These are phyloP conservation scores for Sinocyclocheilus rhinocerous DNA, from an alignment of 2,113 vertebrate species.

Conservation along the genomic window DNA sequence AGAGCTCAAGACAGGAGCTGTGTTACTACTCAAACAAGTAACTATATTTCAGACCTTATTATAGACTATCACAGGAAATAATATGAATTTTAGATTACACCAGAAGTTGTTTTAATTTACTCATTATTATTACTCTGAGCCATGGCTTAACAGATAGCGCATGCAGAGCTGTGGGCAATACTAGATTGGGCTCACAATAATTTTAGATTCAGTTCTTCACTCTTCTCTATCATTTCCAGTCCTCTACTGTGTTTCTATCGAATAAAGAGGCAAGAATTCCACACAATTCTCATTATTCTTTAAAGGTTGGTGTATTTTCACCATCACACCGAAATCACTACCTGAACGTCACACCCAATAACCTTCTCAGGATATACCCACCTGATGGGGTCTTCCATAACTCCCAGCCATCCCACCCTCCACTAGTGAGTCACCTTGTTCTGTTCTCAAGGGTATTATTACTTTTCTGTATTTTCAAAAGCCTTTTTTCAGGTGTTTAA, in stretches of 20 bases:
- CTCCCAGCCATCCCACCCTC: conserved; percentile 57
- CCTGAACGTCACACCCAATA: conserved; percentile 93
- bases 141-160: too few species aligned
- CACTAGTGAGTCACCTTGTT: conserved; percentile 62
- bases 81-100: background rate
- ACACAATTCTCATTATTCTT: background rate
- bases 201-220: background rate
- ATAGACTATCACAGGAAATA: background rate
- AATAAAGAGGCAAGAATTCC: too few species aligned
- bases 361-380: conserved; percentile 86
- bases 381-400: conserved; percentile 65
- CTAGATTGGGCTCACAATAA: too few species aligned
- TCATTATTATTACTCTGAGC: too few species aligned
- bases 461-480: background rate
- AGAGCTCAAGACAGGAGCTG: conserved; percentile 84
- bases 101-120: too few species aligned
- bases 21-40: conserved; percentile 93
- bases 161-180: background rate
- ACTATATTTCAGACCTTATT: background rate
- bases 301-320: conserved; percentile 93
- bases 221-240: background rate
- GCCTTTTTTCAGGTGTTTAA: background rate
- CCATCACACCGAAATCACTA: conserved; percentile 97
- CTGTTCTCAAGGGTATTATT: background rate
- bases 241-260: background rate